These are phyloP conservation scores for Ibidorhyncha struthersii DNA, from an alignment of 2,113 vertebrate genomes.

Conservation along the genomic window DNA sequence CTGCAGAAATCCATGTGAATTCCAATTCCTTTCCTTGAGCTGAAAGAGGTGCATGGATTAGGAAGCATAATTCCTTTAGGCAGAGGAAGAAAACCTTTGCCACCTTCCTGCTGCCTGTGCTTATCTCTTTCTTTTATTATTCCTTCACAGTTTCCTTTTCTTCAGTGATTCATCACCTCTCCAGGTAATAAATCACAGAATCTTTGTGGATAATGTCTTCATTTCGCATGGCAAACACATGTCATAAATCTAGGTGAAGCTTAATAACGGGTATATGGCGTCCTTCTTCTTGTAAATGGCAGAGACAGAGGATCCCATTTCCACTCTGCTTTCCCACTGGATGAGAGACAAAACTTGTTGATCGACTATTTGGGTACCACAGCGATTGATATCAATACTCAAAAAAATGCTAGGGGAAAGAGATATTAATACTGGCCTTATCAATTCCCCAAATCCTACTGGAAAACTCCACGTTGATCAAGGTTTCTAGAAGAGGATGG, in stretches of 20 bases:
- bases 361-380: neutral
- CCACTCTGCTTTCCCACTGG: neutral
- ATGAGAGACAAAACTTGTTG: neutral
- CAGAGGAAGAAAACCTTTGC: neutral
- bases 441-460: neutral
- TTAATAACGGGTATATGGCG: neutral
- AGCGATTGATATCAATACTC: neutral
- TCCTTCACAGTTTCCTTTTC: constrained; percentile 23
- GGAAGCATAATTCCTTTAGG: neutral
- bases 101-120: neutral
- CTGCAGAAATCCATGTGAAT: constrained; percentile 9
- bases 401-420: neutral
- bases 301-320: constrained; percentile 22
- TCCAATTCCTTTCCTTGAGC: neutral
- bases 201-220: constrained; percentile 50
- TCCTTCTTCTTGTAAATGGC: constrained; percentile 16
- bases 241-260: constrained; percentile 37
- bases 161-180: constrained; percentile 19
- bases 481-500: neutral
- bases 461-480: neutral
- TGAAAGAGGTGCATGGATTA: neutral
- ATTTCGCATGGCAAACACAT: constrained; percentile 40
- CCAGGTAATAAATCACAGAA: constrained; percentile 30
- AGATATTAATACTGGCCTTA: neutral
- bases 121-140: neutral